Evolutionary conservation across 2,888 invertebrate species (phyloP), one percentile per base, ranked within the genome.

Genomic region (Ennomos quercinarius): DNA sequence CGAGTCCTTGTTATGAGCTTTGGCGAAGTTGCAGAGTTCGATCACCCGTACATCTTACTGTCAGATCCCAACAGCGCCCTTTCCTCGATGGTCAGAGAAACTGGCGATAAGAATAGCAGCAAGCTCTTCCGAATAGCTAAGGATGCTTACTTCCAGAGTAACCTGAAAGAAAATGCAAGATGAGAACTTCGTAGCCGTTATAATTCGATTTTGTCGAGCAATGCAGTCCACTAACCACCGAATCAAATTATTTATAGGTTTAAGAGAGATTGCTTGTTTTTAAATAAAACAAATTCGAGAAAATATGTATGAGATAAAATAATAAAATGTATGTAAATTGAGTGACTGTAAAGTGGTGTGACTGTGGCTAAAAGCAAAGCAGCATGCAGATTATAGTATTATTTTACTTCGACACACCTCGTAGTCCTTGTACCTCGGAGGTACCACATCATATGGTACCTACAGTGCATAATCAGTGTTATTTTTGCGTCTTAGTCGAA

Each of bases 1-100:
- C 94, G 96, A 76, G 96, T 98, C 90, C 73, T 95, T 9, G 94
- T 95, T 8, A 91, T 95, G 87, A 94, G 94, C 72, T 91, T 92
- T 68, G 95, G 95, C 0, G 91, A 93, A 45, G 93, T 87, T 8
- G 82, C 87, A 58, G 96, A 96, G 84, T 95, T 94, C 79, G 95
- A 95, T 61, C 93, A 94, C 65, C 96, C 96, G 0, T 91, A 94
- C 73, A 77, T 87, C 10, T 76, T 95, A 39, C 84, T 95, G 4
- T 86, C 92, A 37, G 89, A 94, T 67, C 84, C 90, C 12, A 79
- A 91, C 45, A 93, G 94, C 68, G 87, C 91, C 17, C 93, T 95
- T 59, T 90, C 87, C 1, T 90, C 91, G 12, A 91, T 95, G 87
- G 94, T 94, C 12, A 87, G 85, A 10, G 94, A 95, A 78, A 95